These are phyloP conservation scores for Mycteria americana DNA, from an alignment of 2,797 vertebrate species.

Conservation along the genomic window DNA sequence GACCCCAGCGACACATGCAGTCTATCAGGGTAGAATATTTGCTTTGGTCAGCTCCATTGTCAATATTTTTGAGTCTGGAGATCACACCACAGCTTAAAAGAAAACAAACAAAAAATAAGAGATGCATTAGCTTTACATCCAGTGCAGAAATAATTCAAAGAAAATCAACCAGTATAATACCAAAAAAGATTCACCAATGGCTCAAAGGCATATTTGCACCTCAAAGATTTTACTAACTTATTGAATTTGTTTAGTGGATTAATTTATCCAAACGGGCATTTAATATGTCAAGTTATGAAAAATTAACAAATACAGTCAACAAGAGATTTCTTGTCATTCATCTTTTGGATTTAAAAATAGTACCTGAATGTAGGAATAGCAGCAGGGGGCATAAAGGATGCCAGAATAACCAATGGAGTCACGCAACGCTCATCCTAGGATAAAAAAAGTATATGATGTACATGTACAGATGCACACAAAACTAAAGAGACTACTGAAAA, in stretches of 20 bases:
- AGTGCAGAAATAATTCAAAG: background rate
- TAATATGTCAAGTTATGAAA: background rate
- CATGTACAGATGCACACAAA: background rate
- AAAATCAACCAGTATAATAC: background rate
- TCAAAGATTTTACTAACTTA: background rate
- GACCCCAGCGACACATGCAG: slow-evolving; percentile 92
- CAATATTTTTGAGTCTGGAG: slow-evolving; percentile 83
- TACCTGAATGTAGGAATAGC: slow-evolving; percentile 89
- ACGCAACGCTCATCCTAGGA: slow-evolving; percentile 85
- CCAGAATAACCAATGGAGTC: slow-evolving; percentile 85
- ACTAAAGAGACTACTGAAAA: background rate
- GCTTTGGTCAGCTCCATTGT: slow-evolving; percentile 66
- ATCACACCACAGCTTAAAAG: slow-evolving; percentile 85
- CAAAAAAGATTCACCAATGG: background rate
- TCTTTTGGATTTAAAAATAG: background rate
- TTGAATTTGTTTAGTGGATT: background rate
- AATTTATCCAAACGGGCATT: background rate
- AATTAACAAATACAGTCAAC: background rate
- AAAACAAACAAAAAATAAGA: background rate
- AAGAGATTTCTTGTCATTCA: background rate
- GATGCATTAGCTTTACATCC: background rate
- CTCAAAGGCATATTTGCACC: background rate
- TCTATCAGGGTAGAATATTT: slow-evolving; percentile 84
- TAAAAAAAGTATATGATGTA: background rate
- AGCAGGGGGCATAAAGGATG: slow-evolving; percentile 86